Conservation (phyloP, 2,797 vertebrate species). For the Podargus strigoides region DNA sequence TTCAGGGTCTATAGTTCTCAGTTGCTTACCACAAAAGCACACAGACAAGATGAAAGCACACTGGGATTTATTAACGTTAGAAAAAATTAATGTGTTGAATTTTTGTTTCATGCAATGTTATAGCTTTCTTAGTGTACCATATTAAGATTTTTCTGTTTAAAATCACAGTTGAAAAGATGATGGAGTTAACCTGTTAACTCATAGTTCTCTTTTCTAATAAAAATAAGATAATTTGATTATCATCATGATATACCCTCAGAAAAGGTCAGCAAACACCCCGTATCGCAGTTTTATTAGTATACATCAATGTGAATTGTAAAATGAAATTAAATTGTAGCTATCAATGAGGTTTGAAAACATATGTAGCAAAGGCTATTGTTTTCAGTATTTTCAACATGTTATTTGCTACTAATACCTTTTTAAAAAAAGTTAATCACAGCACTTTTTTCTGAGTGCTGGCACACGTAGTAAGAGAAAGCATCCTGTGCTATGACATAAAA, state of each 20-base stretch:
- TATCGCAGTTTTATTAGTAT: not conserved
- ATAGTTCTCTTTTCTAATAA: not conserved
- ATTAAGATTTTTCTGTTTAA: not conserved
- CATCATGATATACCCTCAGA: not conserved
- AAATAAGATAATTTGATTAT: not conserved
- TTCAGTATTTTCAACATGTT: not conserved
- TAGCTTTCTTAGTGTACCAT: not conserved
- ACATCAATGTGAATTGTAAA: not conserved
- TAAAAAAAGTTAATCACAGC: not conserved
- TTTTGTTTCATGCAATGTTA: not conserved
- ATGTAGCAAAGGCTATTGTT: not conserved
- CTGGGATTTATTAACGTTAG: not conserved
- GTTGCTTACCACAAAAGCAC: not conserved
- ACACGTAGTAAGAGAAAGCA: not conserved
- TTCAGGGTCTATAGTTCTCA: not conserved
- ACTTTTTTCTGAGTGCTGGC: not conserved
- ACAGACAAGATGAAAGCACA: not conserved
- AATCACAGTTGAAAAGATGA: not conserved
- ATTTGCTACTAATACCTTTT: not conserved
- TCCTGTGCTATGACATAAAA: not conserved
- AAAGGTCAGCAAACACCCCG: not conserved
- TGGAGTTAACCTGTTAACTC: not conserved
- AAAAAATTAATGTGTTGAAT: not conserved
- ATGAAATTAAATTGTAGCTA: not conserved
- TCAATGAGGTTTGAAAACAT: not conserved